Percentiles rank a stretch among this genome's conserved stretches.
Evolutionary conservation across 1,140 invertebrate genomes (phyloP).

Genomic region (Heliconius eleuchia): DNA sequence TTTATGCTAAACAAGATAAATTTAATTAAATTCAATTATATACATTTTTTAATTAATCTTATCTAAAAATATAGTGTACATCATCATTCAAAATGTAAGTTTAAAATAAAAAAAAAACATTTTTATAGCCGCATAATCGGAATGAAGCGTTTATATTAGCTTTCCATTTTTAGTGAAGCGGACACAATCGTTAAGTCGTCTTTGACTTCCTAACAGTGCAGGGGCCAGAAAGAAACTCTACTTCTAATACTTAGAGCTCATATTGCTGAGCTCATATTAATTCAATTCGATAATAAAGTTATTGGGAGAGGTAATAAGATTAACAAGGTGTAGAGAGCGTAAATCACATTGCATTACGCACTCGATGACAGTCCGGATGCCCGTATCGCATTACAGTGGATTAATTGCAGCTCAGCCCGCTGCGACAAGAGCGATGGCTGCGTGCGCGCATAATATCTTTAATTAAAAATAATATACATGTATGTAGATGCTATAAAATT

Average conservation of each 20-base stretch:
- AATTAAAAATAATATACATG: constrained; percentile 11
- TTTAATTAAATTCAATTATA: too few species aligned
- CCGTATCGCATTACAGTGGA: constrained; percentile 72
- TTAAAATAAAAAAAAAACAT: not conserved
- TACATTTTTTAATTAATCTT: not conserved
- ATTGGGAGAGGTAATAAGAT: constrained; percentile 80
- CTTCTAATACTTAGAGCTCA: not conserved
- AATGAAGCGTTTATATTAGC: constrained; percentile 56
- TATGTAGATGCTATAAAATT: not conserved
- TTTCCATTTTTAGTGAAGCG: constrained; percentile 59
- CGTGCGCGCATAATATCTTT: constrained; percentile 23
- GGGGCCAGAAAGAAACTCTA: not conserved
- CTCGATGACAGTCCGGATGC: constrained; percentile 62
- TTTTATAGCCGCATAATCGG: not conserved
- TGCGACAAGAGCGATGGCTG: constrained; percentile 45
- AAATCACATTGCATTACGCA: constrained; percentile 77
- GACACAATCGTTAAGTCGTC: constrained; percentile 67
- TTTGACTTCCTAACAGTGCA: constrained; percentile 47
- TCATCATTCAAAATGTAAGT: not conserved
- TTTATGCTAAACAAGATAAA: too few species aligned
- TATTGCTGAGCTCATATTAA: constrained; percentile 15
- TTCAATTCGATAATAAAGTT: constrained; percentile 66
- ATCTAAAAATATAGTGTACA: constrained; percentile 2
- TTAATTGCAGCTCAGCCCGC: constrained; percentile 66
- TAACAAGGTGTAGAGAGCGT: constrained; percentile 70